A percentile compares a stretch with the other conserved stretches of the same genome.
Evolutionary conservation across 1,140 invertebrate species (phyloP).

Genomic region (Drosophila repleta): DNA sequence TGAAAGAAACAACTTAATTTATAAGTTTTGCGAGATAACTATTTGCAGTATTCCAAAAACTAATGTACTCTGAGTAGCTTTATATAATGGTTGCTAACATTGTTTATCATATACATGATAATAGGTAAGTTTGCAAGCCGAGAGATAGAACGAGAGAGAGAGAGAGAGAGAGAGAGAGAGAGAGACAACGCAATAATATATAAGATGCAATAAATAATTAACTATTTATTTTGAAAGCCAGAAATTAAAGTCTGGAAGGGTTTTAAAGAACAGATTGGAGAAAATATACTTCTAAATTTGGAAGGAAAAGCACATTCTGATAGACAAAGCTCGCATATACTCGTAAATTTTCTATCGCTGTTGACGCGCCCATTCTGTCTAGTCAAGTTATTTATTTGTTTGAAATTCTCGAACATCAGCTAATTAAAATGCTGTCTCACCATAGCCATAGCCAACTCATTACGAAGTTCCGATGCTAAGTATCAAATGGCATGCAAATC

Average conservation of each 20-base stretch:
- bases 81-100: too few species aligned
- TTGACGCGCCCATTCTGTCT: background rate
- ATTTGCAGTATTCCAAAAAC: too few species aligned
- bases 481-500: slow-evolving; percentile 64
- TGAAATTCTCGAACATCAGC: slow-evolving; percentile 11
- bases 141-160: too few species aligned
- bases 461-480: slow-evolving; percentile 31
- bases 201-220: too few species aligned
- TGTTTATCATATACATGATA: too few species aligned
- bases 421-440: slow-evolving; percentile 28
- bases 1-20: background rate
- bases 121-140: too few species aligned
- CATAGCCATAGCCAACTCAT: background rate
- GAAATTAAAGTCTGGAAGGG: too few species aligned
- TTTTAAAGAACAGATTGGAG: too few species aligned
- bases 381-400: background rate
- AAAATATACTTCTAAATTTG: background rate
- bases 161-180: too few species aligned
- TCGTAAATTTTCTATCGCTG: background rate
- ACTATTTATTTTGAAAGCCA: too few species aligned
- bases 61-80: too few species aligned
- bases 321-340: background rate
- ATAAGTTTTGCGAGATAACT: background rate
- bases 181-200: too few species aligned
- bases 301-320: background rate